These are phyloP conservation scores for Apantesis nais DNA, from an alignment of 2,888 invertebrate species.

Conservation along the genomic window DNA sequence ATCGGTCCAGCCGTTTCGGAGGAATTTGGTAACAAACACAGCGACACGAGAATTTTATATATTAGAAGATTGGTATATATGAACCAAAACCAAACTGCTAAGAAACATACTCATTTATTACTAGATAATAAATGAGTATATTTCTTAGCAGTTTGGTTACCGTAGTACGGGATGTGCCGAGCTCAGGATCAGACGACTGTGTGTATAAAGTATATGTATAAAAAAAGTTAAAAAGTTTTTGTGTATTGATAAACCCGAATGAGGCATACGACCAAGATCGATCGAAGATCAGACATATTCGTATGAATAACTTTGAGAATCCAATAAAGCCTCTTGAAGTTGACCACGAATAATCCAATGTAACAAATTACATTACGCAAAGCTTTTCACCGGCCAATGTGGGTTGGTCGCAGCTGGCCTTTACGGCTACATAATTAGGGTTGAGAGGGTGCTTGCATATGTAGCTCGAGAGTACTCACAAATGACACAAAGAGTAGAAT, in stretches of 20 bases:
- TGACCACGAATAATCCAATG: background rate
- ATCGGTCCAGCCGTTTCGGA: too few species aligned
- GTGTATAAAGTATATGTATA: too few species aligned
- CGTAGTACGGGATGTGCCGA: too few species aligned
- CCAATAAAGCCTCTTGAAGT: background rate
- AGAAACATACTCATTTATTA: too few species aligned
- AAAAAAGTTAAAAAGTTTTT: background rate
- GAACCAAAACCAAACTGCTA: too few species aligned
- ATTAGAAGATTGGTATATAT: too few species aligned
- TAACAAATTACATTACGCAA: background rate
- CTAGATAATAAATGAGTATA: too few species aligned
- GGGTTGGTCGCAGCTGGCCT: conserved; percentile 13
- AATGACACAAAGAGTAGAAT: background rate
- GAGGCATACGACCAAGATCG: background rate
- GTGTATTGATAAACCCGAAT: background rate
- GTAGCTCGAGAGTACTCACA: conserved; percentile 5
- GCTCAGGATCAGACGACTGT: too few species aligned
- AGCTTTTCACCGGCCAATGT: conserved; percentile 5
- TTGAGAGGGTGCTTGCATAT: background rate
- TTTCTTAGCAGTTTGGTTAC: too few species aligned
- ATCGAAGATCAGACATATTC: background rate
- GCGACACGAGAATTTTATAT: too few species aligned
- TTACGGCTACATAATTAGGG: conserved; percentile 11
- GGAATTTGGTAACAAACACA: too few species aligned
- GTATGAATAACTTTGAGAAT: background rate